Conservation (phyloP, 2,888 invertebrate genomes). For the Blera fallax region DNA sequence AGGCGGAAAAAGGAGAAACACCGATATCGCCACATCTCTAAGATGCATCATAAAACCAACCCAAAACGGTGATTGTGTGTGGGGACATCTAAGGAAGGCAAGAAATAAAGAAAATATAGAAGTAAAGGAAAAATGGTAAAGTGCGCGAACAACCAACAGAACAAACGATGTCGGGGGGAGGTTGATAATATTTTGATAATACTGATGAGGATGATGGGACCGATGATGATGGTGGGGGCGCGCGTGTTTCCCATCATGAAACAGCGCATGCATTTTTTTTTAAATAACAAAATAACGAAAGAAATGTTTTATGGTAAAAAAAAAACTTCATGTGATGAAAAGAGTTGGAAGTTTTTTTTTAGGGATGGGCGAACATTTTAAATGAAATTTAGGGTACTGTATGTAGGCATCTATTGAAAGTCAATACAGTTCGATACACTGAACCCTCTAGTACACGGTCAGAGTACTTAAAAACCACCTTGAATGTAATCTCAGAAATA, state of each 20-base stretch:
- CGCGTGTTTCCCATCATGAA: slow-evolving; percentile 24
- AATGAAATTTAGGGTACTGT: background rate
- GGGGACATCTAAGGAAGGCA: background rate
- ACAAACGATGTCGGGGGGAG: slow-evolving; percentile 23
- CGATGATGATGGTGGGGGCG: slow-evolving; percentile 7
- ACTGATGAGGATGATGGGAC: slow-evolving; percentile 22
- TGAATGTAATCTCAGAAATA: background rate
- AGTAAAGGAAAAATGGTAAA: slow-evolving; percentile 26
- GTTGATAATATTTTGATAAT: slow-evolving; percentile 60
- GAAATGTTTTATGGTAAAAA: background rate
- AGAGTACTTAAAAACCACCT: no score
- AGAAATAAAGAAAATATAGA: background rate
- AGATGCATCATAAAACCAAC: slow-evolving; percentile 40
- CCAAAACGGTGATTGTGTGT: slow-evolving; percentile 21
- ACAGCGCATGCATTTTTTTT: slow-evolving; percentile 36
- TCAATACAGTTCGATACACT: no score
- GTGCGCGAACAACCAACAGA: background rate
- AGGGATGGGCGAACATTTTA: background rate
- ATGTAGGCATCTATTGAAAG: background rate
- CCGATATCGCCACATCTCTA: background rate
- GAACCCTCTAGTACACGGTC: no score
- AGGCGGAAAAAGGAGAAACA: slow-evolving; percentile 27
- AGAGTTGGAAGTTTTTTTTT: background rate
- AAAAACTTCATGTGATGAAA: background rate
- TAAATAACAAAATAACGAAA: background rate